Conservation (phyloP, 2,113 vertebrate species). For the Actinemys pallida region DNA sequence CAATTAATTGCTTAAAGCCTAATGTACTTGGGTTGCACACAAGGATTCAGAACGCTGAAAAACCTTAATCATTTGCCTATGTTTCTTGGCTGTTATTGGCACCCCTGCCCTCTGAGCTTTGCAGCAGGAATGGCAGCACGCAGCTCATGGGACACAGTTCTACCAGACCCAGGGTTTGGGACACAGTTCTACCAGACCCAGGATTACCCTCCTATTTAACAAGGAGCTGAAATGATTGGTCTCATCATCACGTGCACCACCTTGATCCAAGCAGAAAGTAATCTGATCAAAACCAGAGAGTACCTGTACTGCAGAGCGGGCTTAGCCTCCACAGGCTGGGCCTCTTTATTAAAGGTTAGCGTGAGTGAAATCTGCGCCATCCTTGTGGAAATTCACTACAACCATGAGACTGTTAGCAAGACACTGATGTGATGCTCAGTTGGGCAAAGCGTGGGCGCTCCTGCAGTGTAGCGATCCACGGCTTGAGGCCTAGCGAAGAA, state of each 20-base stretch:
- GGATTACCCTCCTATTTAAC: background rate
- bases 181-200: fast-evolving
- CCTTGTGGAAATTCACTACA: conserved; percentile 11
- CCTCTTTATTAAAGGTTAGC: conserved; percentile 53
- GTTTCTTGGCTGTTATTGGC: background rate
- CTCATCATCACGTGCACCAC: background rate
- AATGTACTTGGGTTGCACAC: background rate
- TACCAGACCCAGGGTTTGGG: too few species aligned
- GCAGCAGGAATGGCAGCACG: background rate
- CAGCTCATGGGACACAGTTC: fast-evolving
- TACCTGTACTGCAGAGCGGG: background rate
- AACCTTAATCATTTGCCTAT: conserved; percentile 27
- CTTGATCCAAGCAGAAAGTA: background rate
- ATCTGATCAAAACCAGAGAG: fast-evolving
- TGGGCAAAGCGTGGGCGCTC: background rate
- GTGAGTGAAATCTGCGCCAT: conserved; percentile 35
- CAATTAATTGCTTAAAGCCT: conserved; percentile 67
- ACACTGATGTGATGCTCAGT: background rate
- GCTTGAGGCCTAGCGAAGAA: background rate
- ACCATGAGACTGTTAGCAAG: background rate
- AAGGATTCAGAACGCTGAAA: conserved; percentile 1
- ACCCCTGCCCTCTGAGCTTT: fast-evolving
- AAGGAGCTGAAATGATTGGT: fast-evolving
- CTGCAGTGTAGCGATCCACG: fast-evolving
- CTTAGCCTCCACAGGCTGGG: fast-evolving